Base-by-base conservation (phyloP, 2,113 vertebrate species). In the Nettapus auritus region DNA sequence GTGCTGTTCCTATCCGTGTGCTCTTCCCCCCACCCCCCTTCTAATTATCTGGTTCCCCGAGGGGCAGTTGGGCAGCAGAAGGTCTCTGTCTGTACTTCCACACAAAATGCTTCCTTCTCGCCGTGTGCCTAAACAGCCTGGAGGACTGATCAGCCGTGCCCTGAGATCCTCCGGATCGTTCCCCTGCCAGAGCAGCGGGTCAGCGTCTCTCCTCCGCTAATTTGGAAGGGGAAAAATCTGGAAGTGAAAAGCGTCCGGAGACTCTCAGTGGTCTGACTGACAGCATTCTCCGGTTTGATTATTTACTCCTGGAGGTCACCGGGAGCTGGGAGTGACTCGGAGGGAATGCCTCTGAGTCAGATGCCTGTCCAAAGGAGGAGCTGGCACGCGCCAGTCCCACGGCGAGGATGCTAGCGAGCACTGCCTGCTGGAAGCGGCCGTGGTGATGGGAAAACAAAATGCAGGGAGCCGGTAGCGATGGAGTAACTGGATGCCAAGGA, bases 171-270 rank as follows among this genome's bases (percentile, higher is more conserved):
- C 66, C 88, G 63, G 6, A 1, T 89, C 57, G 8, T 68, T 91
- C 91, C 88, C 78, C 88, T 94, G 85, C 82, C 63, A 76, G 64
- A 82, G 86, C 82, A 92, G 81, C 42, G 76, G 77, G 53, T 86
- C 91, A 87, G 56, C 88, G 66, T 53, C 80, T 79, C 55, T 87
- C 67, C 62, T 89, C 66, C 2, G 1, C 89, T 96, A 48, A 88
- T 91, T 91, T 94, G 82, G 76, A 94, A 93, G 38, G 46, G 53
- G n/a, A 70, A 88, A 44, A 76, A 46, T 55, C 59, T 5, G 60
- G 86, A 94, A 95, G 67, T 0, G 3, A 86, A 81, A 55, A 50
- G 38, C 50, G 8, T 71, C 42, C 50, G 59, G 68, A 76, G 70
- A 86, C 38, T 68, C 66, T 11, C 5, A 55, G 2, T 87, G 57